Evolutionary conservation across 2,797 vertebrate species (phyloP).

Genomic region (Karalla daura): DNA sequence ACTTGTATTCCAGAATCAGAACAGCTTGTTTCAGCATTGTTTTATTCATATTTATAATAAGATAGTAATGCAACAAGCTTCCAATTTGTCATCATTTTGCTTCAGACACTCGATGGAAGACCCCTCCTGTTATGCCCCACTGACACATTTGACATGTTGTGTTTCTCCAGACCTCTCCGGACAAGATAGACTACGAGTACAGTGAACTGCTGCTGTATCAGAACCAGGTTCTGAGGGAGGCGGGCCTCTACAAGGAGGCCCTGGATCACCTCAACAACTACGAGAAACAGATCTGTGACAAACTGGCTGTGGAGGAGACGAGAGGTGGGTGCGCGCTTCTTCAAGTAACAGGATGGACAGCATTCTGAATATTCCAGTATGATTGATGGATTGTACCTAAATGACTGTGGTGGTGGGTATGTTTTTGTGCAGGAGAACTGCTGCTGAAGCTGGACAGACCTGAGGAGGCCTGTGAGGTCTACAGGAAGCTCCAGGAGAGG

Average conservation of each 20-base stretch:
- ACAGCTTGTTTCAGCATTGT: no score
- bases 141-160: not conserved
- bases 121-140: not conserved
- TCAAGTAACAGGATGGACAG: no score
- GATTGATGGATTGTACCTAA: no score
- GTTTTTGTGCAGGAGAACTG: constrained; percentile 85
- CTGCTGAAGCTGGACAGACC: constrained; percentile 88
- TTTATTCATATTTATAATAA: no score
- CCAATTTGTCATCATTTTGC: no score
- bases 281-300: constrained; percentile 97
- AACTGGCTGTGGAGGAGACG: constrained; percentile 94
- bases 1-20: no score
- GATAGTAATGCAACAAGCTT: no score
- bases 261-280: constrained; percentile 93
- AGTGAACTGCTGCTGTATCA: constrained; percentile 95
- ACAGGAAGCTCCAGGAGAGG: constrained; percentile 90
- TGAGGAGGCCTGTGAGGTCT: constrained; percentile 91
- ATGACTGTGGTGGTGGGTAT: not conserved
- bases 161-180: constrained; percentile 89
- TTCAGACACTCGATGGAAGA: not conserved
- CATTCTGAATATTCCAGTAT: no score
- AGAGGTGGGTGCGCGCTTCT: constrained; percentile 83
- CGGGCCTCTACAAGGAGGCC: constrained; percentile 92
- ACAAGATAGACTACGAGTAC: constrained; percentile 97
- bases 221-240: constrained; percentile 94